phyloP scores from a whole-genome alignment of 1,140 invertebrate species.

The Zaprionus vittiger region DNA sequence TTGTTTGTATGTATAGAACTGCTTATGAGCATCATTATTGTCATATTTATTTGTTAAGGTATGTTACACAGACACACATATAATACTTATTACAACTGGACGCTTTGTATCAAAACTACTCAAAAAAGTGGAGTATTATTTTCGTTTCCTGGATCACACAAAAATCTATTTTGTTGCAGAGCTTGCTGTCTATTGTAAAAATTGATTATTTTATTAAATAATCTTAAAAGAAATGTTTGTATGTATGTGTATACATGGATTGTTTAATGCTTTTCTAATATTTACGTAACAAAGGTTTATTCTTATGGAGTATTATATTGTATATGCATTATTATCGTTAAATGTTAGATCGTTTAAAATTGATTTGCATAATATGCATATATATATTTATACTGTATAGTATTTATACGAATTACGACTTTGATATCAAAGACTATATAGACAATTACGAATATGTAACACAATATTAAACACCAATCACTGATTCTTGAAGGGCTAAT shows the following conservation, averaged over 20 bases:
- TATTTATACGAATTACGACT: constrained; percentile 71
- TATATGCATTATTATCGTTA: constrained; percentile 70
- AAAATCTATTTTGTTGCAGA: constrained; percentile 8
- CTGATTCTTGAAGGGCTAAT: constrained; percentile 80
- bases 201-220: constrained; percentile 6
- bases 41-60: constrained; percentile 34
- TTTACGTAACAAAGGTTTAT: constrained; percentile 57
- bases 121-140: constrained; percentile 18
- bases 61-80: constrained; percentile 61
- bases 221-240: constrained; percentile 43
- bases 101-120: not conserved
- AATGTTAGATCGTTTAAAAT: constrained; percentile 68
- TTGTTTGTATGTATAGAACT: constrained; percentile 54
- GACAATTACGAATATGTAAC: constrained; percentile 80
- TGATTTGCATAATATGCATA: constrained; percentile 62
- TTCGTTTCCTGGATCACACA: constrained; percentile 38
- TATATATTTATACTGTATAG: constrained; percentile 54
- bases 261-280: constrained; percentile 63
- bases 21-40: constrained; percentile 49
- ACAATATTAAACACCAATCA: constrained; percentile 83
- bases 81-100: constrained; percentile 1
- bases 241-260: constrained; percentile 62
- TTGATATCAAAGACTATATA: constrained; percentile 79
- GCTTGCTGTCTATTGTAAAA: not conserved
- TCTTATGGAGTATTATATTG: constrained; percentile 56